phyloP scores from a whole-genome alignment of 2,888 invertebrate species.

The Trachelus troglodyta region DNA sequence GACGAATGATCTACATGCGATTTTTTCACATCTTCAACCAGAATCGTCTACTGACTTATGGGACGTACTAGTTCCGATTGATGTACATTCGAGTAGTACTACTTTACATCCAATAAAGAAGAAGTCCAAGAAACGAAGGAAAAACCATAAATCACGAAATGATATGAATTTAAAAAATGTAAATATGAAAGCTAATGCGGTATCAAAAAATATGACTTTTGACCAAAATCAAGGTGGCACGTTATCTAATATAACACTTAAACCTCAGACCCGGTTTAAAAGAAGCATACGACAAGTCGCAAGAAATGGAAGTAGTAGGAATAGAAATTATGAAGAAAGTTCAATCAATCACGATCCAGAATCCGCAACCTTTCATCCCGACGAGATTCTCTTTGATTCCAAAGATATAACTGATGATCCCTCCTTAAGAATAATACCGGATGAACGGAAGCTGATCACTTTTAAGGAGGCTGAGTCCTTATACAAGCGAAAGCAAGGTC shows the following conservation, averaged over 20 bases:
- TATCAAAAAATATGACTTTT: too few relatives aligned
- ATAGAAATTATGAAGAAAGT: slow-evolving; percentile 1
- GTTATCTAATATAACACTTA: slow-evolving; percentile 24
- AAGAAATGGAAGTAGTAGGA: not conserved
- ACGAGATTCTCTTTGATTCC: slow-evolving; percentile 13
- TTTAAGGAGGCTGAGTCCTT: slow-evolving; percentile 2
- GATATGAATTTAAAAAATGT: too few relatives aligned
- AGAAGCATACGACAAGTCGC: not conserved
- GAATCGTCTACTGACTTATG: too few relatives aligned
- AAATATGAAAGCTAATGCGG: too few relatives aligned
- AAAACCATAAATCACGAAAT: too few relatives aligned
- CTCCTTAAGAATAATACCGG: not conserved
- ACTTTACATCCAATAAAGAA: too few relatives aligned
- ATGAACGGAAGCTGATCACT: not conserved
- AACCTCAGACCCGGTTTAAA: slow-evolving; percentile 23
- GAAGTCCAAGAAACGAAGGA: too few relatives aligned
- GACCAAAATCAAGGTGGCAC: too few relatives aligned
- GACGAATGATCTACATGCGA: too few relatives aligned
- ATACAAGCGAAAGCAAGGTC: not conserved
- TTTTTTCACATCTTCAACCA: too few relatives aligned
- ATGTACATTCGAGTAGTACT: too few relatives aligned
- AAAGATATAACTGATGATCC: not conserved
- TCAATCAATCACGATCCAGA: slow-evolving; percentile 4
- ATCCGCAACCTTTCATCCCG: slow-evolving; percentile 21
- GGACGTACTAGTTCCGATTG: too few relatives aligned